phyloP scores from a whole-genome alignment of 1,140 invertebrate species.

The Heliconius nattereri region DNA sequence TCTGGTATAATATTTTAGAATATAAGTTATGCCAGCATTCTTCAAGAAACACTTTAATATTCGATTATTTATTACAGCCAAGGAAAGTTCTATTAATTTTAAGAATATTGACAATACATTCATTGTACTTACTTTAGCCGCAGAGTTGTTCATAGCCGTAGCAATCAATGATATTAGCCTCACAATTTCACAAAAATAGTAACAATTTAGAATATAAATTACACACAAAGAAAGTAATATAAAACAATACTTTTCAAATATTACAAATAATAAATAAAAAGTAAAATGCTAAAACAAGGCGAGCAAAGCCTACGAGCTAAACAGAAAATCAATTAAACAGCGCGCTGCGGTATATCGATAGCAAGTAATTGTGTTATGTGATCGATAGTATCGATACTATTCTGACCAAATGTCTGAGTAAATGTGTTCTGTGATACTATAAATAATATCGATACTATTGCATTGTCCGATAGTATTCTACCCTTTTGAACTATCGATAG shows the following conservation, averaged over 20 bases:
- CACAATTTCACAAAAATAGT: background rate
- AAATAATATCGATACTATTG: too few species aligned
- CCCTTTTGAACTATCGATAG: too few species aligned
- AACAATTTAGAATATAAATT: background rate
- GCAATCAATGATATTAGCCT: background rate
- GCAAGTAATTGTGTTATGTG: too few species aligned
- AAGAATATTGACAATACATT: background rate
- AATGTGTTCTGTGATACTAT: too few species aligned
- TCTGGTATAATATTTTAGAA: too few species aligned
- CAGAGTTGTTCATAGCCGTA: constrained; percentile 23
- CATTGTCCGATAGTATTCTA: too few species aligned
- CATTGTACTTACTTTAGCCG: constrained; percentile 18
- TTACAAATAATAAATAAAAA: background rate
- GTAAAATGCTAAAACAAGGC: background rate
- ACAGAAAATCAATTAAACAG: background rate
- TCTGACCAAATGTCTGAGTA: too few species aligned
- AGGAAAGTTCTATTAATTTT: background rate
- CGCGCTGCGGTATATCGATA: background rate
- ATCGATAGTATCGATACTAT: too few species aligned
- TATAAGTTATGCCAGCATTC: too few species aligned
- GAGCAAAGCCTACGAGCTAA: background rate
- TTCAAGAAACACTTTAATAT: too few species aligned
- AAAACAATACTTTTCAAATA: background rate
- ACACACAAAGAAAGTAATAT: background rate
- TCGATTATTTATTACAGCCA: too few species aligned